A percentile compares a stretch with the other conserved stretches of the same genome.
These are phyloP conservation scores for Ophthalmotilapia sp. DNA, from an alignment of 2,113 vertebrate species.

Conservation along the genomic window DNA sequence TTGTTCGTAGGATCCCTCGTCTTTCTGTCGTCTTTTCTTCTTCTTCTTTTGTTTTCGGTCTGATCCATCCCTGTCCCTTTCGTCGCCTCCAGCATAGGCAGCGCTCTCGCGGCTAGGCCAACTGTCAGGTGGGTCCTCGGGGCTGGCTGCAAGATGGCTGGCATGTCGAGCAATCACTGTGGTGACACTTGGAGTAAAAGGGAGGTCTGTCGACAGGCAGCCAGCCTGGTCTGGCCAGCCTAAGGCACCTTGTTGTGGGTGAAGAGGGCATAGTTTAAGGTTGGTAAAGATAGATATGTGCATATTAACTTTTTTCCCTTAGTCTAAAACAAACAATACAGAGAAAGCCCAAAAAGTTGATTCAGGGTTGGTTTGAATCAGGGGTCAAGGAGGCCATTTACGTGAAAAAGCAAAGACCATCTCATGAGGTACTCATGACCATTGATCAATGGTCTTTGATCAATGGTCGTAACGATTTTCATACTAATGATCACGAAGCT, in stretches of 20 bases:
- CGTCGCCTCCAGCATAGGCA: conserved; percentile 50
- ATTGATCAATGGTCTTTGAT: background rate
- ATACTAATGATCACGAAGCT: background rate
- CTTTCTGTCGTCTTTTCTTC: conserved; percentile 71
- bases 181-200: conserved; percentile 72
- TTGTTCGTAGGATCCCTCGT: conserved; percentile 54
- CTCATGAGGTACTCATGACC: background rate
- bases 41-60: conserved; percentile 75
- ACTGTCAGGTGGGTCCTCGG: conserved; percentile 26
- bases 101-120: conserved; percentile 49
- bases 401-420: background rate
- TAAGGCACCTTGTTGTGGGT: conserved; percentile 69
- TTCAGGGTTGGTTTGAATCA: background rate
- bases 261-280: conserved; percentile 65
- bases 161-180: conserved; percentile 66
- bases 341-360: background rate
- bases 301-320: background rate
- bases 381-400: background rate
- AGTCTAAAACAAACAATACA: background rate
- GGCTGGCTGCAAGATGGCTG: conserved; percentile 48
- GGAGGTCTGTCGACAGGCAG: conserved; percentile 58
- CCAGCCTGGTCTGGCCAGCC: conserved; percentile 58
- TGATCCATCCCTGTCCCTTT: conserved; percentile 54
- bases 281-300: background rate
- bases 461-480: background rate